Evolutionary conservation across 2,797 vertebrate species (phyloP), one percentile per base, ranked within the genome.

Genomic region (Tokudaia tokunoshimensis): DNA sequence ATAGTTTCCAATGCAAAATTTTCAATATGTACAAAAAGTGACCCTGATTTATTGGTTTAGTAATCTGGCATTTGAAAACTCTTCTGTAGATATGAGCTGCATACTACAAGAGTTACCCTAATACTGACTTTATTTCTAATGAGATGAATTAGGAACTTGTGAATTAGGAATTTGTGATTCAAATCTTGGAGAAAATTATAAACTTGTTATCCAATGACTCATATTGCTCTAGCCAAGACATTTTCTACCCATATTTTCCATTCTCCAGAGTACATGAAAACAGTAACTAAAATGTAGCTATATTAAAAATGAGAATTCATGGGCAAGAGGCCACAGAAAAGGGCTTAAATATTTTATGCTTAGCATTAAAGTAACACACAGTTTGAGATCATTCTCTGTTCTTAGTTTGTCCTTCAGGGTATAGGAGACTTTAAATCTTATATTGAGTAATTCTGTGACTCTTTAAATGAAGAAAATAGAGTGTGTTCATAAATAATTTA

Each of bases 321-420:
- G 22, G 22, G 1, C 12, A 74, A 74, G 19, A 84, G 12, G 44
- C 15, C 44, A 70, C 31, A 37, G 78, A 50, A 14, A 90, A 86
- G 15, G 0, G 11, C 17, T 94, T 90, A 88, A 91, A 59, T 84
- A 89, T 90, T 89, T 94, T 41, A 78, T 72, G 83, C 6, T 81
- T 79, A 26, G 37, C 37, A 61, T 37, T 76, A 75, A 94, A 86
- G 37, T 29, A 70, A 41, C 52, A 57, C 50, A 57, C 19, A 88
- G 14, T 41, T 57, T 75, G 52, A 22, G 13, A 92, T 92, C n/a
- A 70, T 79, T 17, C 26, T 44, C 11, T 80, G 29, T 1, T 88
- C 57, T 81, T 82, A 52, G 24, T 59, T 80, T 90, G 83, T 9
- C 4, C 19, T 88, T 80, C 24, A 59, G 3, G 11, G 7, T 83